Percentiles rank a stretch among this genome's conserved stretches.
Conservation (phyloP, 64 coral and sea anemone genomes). For the Stichodactyla mertensii region DNA sequence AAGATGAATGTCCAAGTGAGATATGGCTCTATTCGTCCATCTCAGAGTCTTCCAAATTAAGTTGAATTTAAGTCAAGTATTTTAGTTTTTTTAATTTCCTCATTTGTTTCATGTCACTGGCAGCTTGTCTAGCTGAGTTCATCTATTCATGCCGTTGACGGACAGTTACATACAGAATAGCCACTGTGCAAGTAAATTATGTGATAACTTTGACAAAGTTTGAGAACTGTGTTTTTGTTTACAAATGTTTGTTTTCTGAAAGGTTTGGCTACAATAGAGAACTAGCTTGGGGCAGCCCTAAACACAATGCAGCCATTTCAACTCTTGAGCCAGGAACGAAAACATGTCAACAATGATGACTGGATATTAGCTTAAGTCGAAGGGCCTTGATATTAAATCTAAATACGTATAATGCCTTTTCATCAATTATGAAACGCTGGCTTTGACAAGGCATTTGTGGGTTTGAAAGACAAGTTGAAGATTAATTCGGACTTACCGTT, state of each 20-base stretch:
- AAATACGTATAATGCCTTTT: slow-evolving; percentile 61
- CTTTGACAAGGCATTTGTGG: slow-evolving; percentile 72
- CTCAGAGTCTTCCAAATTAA: too few species aligned
- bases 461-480: slow-evolving; percentile 4
- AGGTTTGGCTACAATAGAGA: not conserved
- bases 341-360: slow-evolving; percentile 84
- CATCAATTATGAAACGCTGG: slow-evolving; percentile 63
- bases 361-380: slow-evolving; percentile 91
- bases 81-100: not conserved
- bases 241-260: not conserved
- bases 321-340: not conserved
- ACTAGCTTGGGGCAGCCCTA: not conserved
- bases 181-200: not conserved
- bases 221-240: not conserved
- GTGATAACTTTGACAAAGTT: not conserved
- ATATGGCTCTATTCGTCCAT: too few species aligned
- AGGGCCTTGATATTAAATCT: slow-evolving; percentile 87
- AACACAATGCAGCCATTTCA: not conserved
- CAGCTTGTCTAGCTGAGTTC: not conserved
- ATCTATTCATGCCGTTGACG: not conserved
- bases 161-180: not conserved
- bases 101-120: too few species aligned
- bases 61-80: not conserved
- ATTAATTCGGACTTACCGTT: slow-evolving; percentile 58
- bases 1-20: too few species aligned